Base-by-base conservation (phyloP, 1,140 invertebrate species). In the Drosophila prosaltans region DNA sequence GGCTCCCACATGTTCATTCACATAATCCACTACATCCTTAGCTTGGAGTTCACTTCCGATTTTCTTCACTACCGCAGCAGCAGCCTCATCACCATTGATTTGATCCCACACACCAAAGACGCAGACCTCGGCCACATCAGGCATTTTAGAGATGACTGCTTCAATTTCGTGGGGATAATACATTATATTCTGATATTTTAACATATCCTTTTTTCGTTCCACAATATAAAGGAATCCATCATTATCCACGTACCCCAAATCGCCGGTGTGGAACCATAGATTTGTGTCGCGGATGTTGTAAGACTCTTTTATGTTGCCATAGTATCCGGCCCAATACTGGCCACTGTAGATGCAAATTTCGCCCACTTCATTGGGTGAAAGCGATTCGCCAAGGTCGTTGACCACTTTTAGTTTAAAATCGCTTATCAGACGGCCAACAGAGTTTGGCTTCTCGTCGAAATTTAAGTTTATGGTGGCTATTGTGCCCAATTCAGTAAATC, bases 261-360 rank as follows among this genome's bases (percentile, higher is more conserved):
- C 95, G 5, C 95, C 95, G 24, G 94, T 95, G 55, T 94, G 92
- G 6, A 95, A 91, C 95, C 95, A 96, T 1, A 95, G 93, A 2
- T 92, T 75, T 0, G 63, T 24, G 11, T 91, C 90, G 0, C 74
- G 67, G 1, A 90, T 65, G 10, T 73, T 60, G 8, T 54, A 58
- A 0, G 78, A 72, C 2, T 81, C 82, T 24, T 76, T 61, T 0
- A 69, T 65, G 54, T 90, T 90, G 1, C 70, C 74, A n/a, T 80
- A 91, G 45, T 91, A 91, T 0, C 90, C 90, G 1, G 74, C 58
- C 83, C 91, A 91, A 26, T 78, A 65, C 24, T 88, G 65, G 0
- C 59, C 62, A 28, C 36, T 70, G 11, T 36, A 21, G 0, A 91
- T 41, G 58, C 81, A 91, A 36, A 91, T 58, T 30, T 91, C 90